Evolutionary conservation across 2,113 vertebrate genomes (phyloP).

Genomic region (Albula goreensis): DNA sequence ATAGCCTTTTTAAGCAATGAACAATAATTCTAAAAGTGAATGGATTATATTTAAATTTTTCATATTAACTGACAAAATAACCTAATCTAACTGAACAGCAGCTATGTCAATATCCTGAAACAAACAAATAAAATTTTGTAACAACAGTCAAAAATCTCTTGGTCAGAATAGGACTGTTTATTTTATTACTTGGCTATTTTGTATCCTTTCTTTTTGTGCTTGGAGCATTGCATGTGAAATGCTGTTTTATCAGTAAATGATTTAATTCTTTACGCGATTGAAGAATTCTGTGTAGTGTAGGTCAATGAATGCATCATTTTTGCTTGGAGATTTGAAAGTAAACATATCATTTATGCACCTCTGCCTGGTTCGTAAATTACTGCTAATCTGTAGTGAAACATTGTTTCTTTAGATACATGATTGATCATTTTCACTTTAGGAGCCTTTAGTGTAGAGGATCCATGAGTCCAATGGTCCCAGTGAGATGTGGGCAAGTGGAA

Average conservation of each 20-base stretch:
- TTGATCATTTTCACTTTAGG: neutral
- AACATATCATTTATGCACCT: neutral
- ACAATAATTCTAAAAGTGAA: too few relatives aligned
- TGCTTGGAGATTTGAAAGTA: neutral
- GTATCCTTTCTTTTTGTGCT: slow-evolving; percentile 6
- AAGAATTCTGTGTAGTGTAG: neutral
- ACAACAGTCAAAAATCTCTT: neutral
- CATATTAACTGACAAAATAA: neutral
- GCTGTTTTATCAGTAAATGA: slow-evolving; percentile 21
- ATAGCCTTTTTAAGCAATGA: neutral
- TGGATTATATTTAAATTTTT: neutral
- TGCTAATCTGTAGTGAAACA: neutral
- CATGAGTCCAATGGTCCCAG: neutral
- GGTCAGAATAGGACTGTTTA: neutral
- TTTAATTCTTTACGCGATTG: slow-evolving; percentile 13
- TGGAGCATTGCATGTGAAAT: slow-evolving; percentile 11
- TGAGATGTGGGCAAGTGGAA: neutral
- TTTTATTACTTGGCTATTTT: neutral
- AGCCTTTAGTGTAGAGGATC: neutral
- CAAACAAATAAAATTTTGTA: neutral
- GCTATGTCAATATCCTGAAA: neutral
- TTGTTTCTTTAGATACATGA: slow-evolving; percentile 6
- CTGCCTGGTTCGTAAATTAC: neutral
- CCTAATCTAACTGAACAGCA: neutral
- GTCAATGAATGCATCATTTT: neutral